phyloP scores from a whole-genome alignment of 1,140 invertebrate species.

The Bombyx mandarina region DNA sequence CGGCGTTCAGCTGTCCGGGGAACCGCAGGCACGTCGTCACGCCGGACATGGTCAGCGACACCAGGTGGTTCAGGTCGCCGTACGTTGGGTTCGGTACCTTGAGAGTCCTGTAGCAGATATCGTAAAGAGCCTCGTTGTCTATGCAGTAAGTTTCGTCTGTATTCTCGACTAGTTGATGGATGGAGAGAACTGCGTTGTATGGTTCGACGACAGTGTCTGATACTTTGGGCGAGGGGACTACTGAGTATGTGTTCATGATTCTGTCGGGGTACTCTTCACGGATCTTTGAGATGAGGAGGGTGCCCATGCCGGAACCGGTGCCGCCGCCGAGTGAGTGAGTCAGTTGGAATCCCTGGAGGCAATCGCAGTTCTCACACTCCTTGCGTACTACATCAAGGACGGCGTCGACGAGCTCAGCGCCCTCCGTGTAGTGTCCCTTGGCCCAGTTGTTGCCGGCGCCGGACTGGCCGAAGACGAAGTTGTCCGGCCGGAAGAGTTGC shows the following conservation, averaged over 20 bases:
- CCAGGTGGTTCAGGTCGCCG: slow-evolving; percentile 84
- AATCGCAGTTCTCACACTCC: slow-evolving; percentile 85
- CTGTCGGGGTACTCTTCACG: slow-evolving; percentile 86
- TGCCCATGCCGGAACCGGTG: slow-evolving; percentile 72
- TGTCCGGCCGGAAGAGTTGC: slow-evolving; percentile 85
- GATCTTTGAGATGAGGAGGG: slow-evolving; percentile 79
- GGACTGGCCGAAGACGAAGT: slow-evolving; percentile 64
- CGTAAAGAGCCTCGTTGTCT: slow-evolving; percentile 74
- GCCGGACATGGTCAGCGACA: slow-evolving; percentile 3
- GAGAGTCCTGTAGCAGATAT: slow-evolving; percentile 86
- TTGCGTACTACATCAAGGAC: slow-evolving; percentile 87
- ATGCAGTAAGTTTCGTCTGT: slow-evolving; percentile 84
- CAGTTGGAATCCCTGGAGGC: slow-evolving; percentile 83
- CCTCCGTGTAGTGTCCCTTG: slow-evolving; percentile 91
- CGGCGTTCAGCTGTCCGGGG: slow-evolving; percentile 1
- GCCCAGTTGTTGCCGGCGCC: slow-evolving; percentile 84
- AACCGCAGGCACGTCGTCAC: slow-evolving; percentile 1
- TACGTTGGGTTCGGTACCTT: slow-evolving; percentile 86
- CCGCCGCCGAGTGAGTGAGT: slow-evolving; percentile 83
- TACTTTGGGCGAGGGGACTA: slow-evolving; percentile 84
- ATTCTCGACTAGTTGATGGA: slow-evolving; percentile 87
- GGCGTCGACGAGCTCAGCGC: slow-evolving; percentile 83
- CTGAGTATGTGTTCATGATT: slow-evolving; percentile 41
- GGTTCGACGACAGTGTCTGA: slow-evolving; percentile 80
- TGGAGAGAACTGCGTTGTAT: slow-evolving; percentile 75